Evolutionary conservation across 2,888 invertebrate species (phyloP).

Genomic region (Hirtodrosophila alboralis): DNA sequence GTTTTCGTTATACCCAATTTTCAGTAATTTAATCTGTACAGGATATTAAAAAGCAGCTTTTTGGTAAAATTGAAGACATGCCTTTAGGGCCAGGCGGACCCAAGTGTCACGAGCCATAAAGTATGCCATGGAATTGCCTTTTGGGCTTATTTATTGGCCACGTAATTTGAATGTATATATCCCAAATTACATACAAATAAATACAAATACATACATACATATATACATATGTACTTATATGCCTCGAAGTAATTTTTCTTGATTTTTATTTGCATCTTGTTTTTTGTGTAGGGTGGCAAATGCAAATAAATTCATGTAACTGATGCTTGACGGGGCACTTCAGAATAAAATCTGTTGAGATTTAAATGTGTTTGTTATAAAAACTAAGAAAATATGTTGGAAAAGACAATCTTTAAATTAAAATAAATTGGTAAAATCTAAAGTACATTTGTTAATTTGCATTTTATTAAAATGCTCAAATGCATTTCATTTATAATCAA

Average conservation of each 20-base stretch:
- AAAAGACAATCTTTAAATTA: background rate
- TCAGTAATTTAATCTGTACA: no score
- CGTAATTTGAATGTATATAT: constrained; percentile 40
- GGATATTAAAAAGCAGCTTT: background rate
- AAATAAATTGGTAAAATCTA: no score
- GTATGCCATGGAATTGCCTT: constrained; percentile 54
- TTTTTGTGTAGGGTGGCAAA: constrained; percentile 14
- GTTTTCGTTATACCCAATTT: no score
- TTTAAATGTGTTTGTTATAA: constrained; percentile 5
- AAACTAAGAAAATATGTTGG: no score
- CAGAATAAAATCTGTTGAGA: background rate
- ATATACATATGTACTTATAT: constrained; percentile 1
- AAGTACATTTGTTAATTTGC: no score
- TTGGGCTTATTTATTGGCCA: constrained; percentile 52
- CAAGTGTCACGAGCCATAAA: constrained; percentile 58
- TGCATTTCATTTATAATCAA: background rate
- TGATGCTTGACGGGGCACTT: constrained; percentile 9
- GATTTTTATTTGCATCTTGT: constrained; percentile 42
- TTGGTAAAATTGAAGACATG: constrained; percentile 17
- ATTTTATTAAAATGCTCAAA: no score
- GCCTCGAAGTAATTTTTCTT: constrained; percentile 43
- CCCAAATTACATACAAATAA: constrained; percentile 2
- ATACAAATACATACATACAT: constrained; percentile 2
- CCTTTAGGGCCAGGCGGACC: constrained; percentile 23
- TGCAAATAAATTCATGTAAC: constrained; percentile 33